Percentiles rank a stretch among this genome's conserved stretches.
phyloP scores from a whole-genome alignment of 30 jellyfish, hydroid and myxozoan genomes.

The Phacellophora camtschatica region DNA sequence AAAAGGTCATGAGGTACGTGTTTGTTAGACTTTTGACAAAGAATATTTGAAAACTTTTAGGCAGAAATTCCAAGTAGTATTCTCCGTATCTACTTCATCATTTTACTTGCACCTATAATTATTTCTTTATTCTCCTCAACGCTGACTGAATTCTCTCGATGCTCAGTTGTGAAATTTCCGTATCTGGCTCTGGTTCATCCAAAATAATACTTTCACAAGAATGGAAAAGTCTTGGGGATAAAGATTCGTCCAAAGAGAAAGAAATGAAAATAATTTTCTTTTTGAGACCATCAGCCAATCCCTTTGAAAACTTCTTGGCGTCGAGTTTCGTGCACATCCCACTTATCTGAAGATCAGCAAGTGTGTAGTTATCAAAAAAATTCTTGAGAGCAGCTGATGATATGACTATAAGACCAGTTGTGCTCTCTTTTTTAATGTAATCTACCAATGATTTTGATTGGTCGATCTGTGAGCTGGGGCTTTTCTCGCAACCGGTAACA shows the following conservation, averaged over 20 bases:
- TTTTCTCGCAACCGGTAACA: neutral
- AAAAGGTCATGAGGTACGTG: too few species aligned
- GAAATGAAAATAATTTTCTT: conserved; percentile 1
- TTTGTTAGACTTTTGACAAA: too few species aligned
- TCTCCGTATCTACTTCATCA: too few species aligned
- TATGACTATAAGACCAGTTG: conserved; percentile 17
- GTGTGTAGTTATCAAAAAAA: neutral
- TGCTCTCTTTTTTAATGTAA: neutral
- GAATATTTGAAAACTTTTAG: too few species aligned
- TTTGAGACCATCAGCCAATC: neutral
- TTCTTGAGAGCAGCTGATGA: conserved; percentile 9
- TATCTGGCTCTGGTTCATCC: conserved; percentile 3
- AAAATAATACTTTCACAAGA: conserved; percentile 2
- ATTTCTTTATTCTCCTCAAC: conserved; percentile 5
- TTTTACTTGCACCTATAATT: too few species aligned
- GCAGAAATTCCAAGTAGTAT: too few species aligned
- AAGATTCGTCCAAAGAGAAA: neutral
- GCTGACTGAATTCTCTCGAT: neutral
- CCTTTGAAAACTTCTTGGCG: neutral
- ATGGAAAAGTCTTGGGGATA: neutral
- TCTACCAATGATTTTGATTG: neutral
- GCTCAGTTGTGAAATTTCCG: conserved; percentile 16
- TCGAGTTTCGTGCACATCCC: neutral
- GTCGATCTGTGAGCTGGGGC: neutral
- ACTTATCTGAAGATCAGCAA: neutral